Evolutionary conservation across 2,797 vertebrate species (phyloP), one percentile per base, ranked within the genome.

Genomic region (Tragelaphus oryx): DNA sequence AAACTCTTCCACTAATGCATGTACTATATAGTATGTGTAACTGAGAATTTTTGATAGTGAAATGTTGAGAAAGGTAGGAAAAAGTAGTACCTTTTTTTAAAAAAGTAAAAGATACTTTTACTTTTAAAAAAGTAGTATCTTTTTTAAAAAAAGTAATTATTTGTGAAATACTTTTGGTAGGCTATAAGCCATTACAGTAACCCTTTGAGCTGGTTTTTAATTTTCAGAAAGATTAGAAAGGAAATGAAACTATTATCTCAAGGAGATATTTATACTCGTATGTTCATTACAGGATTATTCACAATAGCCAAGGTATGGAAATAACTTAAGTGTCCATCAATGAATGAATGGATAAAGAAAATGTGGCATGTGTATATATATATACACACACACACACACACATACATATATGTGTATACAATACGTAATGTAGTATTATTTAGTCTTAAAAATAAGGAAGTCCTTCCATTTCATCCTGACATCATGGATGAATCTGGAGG

Each of bases 141-240:
- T 37, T 37, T 28, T 41, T 48, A 4, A 41, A 74, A 48, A 26
- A 92, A 79, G 76, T 33, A 71, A 68, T 24, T 17, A 95, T 76
- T 87, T 96, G 55, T 57, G 71, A 79, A 91, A 60, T 95, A 22
- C 41, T 85, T 93, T 95, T 48, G 17, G 80, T 68, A 82, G 83
- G 62, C 26, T 95, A 6, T 57, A 85, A 92, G 87, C 52, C 37
- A 93, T 48, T 5, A 59, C 11, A 28, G 57, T 59, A 28, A 59
- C 57, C 57, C 24, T n/a, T 65, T 33, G 30, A 74, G 24, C 71
- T 74, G 71, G 62, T 78, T 97, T 96, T 87, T 62, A 93, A 83
- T 82, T 50, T 95, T 68, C 59, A 89, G 11, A 78, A 93, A 96
- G 81, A 74, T 90, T 68, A 90, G 50, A 83, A n/a, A 71, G 20